Evolutionary conservation across 2,113 vertebrate species (phyloP).

Genomic region (zebrafish (Danio rerio)): DNA sequence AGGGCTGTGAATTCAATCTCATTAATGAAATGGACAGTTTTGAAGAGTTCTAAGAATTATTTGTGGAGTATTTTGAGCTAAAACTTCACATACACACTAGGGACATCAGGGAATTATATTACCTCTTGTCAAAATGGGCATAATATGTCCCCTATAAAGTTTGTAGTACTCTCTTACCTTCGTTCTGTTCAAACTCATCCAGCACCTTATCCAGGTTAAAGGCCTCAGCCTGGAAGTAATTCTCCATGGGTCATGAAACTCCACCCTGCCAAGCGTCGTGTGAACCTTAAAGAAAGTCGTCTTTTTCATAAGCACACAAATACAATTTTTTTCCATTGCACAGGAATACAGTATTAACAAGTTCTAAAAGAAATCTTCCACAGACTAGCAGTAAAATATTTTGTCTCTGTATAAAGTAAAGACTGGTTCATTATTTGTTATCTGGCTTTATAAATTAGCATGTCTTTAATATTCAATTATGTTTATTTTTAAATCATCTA

Average conservation of each 20-base stretch:
- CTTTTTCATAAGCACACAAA: not conserved
- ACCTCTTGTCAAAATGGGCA: too few species aligned
- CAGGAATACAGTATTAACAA: too few species aligned
- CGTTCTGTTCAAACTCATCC: constrained; percentile 98
- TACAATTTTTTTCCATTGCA: not conserved
- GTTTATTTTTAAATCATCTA: not conserved
- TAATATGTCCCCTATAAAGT: too few species aligned
- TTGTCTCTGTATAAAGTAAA: not conserved
- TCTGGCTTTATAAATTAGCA: not conserved
- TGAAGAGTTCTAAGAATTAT: too few species aligned
- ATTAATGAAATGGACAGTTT: too few species aligned
- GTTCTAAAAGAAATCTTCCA: not conserved
- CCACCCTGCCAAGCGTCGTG: constrained; percentile 79
- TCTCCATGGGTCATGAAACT: constrained; percentile 96
- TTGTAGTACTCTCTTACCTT: constrained; percentile 81
- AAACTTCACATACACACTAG: too few species aligned
- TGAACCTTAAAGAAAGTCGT: constrained; percentile 77
- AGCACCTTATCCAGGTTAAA: constrained; percentile 99
- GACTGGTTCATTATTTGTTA: not conserved
- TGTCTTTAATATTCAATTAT: not conserved
- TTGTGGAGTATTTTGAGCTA: too few species aligned
- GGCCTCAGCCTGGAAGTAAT: constrained; percentile 99
- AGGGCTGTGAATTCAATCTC: too few species aligned
- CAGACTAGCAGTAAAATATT: not conserved
- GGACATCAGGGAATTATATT: too few species aligned